Evolutionary conservation across 1,140 invertebrate genomes (phyloP).

Genomic region (Charaxes varanes): DNA sequence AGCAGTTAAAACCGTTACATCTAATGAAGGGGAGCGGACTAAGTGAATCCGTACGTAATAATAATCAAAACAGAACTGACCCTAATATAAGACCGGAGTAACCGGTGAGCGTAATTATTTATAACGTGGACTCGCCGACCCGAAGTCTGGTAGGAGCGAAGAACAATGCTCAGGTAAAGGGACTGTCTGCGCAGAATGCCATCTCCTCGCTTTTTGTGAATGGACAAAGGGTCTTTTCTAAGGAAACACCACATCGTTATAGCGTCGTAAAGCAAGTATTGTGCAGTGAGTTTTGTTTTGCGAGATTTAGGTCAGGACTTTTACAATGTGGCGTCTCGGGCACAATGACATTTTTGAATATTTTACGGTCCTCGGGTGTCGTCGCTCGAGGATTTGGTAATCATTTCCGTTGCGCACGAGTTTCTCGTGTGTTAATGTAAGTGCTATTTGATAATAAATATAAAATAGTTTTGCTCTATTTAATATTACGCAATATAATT

Average conservation of each 20-base stretch:
- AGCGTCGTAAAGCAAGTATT: conserved; percentile 67
- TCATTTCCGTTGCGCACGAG: not conserved
- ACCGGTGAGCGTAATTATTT: conserved; percentile 65
- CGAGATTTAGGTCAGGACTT: conserved; percentile 67
- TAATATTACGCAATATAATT: too few species aligned
- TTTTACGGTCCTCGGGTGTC: conserved; percentile 32
- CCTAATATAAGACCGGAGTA: conserved; percentile 51
- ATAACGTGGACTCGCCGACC: conserved; percentile 57
- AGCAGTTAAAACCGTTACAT: conserved; percentile 70
- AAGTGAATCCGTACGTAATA: conserved; percentile 60
- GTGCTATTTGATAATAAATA: too few species aligned
- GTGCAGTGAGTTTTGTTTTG: conserved; percentile 66
- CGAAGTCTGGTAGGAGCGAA: conserved; percentile 54
- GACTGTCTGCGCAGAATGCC: conserved; percentile 58
- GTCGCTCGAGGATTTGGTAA: conserved; percentile 2
- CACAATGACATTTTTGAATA: conserved; percentile 44
- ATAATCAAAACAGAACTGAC: conserved; percentile 62
- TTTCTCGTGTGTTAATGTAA: too few species aligned
- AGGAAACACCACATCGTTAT: conserved; percentile 71
- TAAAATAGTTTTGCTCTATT: too few species aligned
- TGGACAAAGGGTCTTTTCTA: conserved; percentile 67
- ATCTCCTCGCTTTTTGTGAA: conserved; percentile 67
- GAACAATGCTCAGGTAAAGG: conserved; percentile 63
- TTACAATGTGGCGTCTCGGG: conserved; percentile 56
- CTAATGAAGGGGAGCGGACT: conserved; percentile 70